phyloP scores from a whole-genome alignment of 2,797 vertebrate species.

The Acanthornis magna region DNA sequence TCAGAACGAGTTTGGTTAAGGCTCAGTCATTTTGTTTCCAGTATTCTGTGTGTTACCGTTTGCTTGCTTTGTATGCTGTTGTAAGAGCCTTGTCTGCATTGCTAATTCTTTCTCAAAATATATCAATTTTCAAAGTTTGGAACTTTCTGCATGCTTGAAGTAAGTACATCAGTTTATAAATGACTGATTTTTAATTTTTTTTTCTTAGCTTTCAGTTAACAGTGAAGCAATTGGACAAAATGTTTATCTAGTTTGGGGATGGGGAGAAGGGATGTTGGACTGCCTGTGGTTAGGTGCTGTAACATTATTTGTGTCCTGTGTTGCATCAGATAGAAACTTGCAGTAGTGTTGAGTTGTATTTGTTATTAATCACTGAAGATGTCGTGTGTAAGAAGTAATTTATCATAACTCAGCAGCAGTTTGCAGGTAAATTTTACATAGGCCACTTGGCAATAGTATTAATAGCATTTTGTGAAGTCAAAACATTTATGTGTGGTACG shows the following conservation, averaged over 20 bases:
- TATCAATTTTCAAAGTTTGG: background rate
- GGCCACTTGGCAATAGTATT: background rate
- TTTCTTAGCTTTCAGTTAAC: background rate
- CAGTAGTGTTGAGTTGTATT: background rate
- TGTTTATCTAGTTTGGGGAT: background rate
- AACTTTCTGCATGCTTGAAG: background rate
- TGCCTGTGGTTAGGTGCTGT: background rate
- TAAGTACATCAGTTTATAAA: background rate
- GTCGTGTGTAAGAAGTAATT: background rate
- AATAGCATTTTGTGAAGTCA: background rate
- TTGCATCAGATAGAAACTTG: background rate
- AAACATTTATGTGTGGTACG: background rate
- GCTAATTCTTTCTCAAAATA: background rate
- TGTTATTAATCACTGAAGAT: background rate
- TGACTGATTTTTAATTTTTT: background rate
- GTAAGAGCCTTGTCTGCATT: background rate
- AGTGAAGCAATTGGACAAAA: background rate
- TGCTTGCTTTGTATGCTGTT: background rate
- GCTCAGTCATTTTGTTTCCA: background rate
- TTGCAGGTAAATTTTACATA: background rate
- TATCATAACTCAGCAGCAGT: background rate
- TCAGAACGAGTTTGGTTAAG: background rate
- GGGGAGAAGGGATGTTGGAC: background rate
- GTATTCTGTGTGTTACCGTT: background rate
- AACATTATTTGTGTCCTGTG: background rate